Evolutionary conservation across 1,140 invertebrate species (phyloP).

Genomic region (Agrypnia vestita): DNA sequence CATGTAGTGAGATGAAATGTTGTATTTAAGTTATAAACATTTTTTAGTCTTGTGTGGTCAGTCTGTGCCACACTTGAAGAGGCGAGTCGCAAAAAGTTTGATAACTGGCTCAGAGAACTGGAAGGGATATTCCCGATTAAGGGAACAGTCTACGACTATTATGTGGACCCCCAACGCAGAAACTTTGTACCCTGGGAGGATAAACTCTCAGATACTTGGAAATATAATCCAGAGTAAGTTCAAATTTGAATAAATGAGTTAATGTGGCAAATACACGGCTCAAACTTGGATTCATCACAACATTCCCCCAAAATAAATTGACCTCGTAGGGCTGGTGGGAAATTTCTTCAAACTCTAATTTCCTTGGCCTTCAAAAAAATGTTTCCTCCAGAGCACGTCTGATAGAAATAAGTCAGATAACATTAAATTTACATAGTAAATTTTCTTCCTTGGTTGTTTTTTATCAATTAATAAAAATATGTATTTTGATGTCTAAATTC

Average conservation of each 20-base stretch:
- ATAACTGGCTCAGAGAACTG: conserved; percentile 86
- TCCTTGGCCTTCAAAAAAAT: too few species aligned
- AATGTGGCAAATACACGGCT: background rate
- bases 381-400: too few species aligned
- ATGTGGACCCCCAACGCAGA: conserved; percentile 80
- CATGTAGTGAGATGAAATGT: too few species aligned
- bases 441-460: too few species aligned
- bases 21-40: too few species aligned
- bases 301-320: too few species aligned
- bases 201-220: conserved; percentile 81
- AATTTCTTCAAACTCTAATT: too few species aligned
- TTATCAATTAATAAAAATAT: too few species aligned
- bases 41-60: conserved; percentile 84
- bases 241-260: background rate
- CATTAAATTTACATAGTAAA: too few species aligned
- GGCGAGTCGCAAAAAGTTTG: conserved; percentile 84
- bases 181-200: conserved; percentile 86
- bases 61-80: conserved; percentile 86
- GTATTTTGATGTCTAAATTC: too few species aligned
- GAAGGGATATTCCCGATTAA: conserved; percentile 88
- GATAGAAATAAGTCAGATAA: too few species aligned
- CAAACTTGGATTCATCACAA: background rate
- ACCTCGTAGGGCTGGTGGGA: too few species aligned
- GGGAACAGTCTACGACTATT: conserved; percentile 91
- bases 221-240: conserved; percentile 77